These are phyloP conservation scores for Gadus macrocephalus DNA, from an alignment of 2,113 vertebrate species.

Conservation along the genomic window DNA sequence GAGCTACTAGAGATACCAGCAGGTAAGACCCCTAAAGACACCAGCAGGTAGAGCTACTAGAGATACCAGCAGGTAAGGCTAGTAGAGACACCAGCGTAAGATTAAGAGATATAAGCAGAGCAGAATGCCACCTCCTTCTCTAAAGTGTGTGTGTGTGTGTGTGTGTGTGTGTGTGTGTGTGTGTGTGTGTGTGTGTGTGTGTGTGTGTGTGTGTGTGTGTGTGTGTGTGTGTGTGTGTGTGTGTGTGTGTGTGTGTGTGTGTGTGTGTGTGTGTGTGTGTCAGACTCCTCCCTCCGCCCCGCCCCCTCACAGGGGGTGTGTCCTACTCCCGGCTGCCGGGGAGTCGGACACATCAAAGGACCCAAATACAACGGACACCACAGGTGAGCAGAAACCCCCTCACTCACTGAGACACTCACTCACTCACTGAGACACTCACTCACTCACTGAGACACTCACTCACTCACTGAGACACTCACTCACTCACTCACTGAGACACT, in stretches of 20 bases:
- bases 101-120: no score
- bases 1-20: no score
- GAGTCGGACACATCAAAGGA: conserved; percentile 76
- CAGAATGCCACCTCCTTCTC: no score
- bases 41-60: no score
- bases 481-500: neutral
- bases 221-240: no score
- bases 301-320: conserved; percentile 67
- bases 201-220: no score
- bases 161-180: no score
- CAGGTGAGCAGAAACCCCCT: conserved; percentile 50
- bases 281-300: conserved; percentile 54
- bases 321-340: conserved; percentile 73
- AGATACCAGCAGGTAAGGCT: no score
- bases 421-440: neutral
- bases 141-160: no score
- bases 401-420: neutral
- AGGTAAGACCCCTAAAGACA: no score
- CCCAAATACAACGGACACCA: conserved; percentile 77
- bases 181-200: no score
- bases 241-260: neutral
- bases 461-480: neutral
- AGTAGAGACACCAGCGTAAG: no score
- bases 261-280: conserved; percentile 24
- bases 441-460: neutral